phyloP scores from a whole-genome alignment of 1,140 invertebrate genomes.

The Saxidomus purpurata region DNA sequence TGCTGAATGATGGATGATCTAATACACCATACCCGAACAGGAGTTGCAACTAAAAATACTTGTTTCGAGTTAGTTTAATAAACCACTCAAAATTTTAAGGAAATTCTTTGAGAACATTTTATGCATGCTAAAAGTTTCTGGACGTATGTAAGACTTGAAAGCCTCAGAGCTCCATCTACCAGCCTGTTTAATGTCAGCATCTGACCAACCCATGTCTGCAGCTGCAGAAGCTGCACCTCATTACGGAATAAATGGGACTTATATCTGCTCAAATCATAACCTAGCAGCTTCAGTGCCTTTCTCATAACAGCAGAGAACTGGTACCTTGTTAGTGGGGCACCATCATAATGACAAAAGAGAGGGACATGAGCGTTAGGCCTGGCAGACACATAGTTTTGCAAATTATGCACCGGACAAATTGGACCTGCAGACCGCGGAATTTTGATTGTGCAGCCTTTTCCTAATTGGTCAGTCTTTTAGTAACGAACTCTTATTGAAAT shows the following conservation, averaged over 20 bases:
- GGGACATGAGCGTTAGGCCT: background rate
- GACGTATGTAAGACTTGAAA: background rate
- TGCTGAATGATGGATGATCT: slow-evolving; percentile 14
- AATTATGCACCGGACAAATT: background rate
- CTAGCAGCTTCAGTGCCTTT: background rate
- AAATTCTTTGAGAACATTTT: background rate
- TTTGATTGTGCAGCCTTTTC: background rate
- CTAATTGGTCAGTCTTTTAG: slow-evolving; percentile 45
- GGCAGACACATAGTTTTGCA: background rate
- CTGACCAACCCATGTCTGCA: background rate
- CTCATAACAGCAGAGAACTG: slow-evolving; percentile 31
- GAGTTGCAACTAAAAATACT: background rate
- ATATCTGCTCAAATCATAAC: background rate
- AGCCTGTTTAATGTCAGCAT: background rate
- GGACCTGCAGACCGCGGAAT: background rate
- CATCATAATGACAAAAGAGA: slow-evolving; percentile 10
- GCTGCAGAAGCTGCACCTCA: slow-evolving; percentile 21
- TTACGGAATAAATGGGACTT: slow-evolving; percentile 12
- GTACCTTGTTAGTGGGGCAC: background rate
- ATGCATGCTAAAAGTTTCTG: background rate
- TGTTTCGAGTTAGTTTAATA: background rate
- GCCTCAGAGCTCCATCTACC: background rate
- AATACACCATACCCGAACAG: background rate
- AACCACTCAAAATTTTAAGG: background rate
- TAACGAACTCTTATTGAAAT: background rate